Conservation (phyloP, 2,797 vertebrate genomes). For the Lacerta viridis region DNA sequence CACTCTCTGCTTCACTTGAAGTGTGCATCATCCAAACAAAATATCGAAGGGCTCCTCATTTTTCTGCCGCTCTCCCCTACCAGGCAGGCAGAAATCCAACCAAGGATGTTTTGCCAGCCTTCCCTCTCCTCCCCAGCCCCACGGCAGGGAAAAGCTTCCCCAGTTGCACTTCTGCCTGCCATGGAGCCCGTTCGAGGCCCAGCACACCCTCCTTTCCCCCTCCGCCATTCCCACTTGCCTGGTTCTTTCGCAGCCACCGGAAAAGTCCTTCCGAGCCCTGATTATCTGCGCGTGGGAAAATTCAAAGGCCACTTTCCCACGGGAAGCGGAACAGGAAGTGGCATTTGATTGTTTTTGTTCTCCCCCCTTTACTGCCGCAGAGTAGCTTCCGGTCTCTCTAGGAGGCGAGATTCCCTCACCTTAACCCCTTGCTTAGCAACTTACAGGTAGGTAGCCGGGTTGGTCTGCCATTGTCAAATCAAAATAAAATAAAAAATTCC, state of each 20-base stretch:
- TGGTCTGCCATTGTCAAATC: too few species aligned
- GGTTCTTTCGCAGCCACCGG: background rate
- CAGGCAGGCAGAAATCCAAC: background rate
- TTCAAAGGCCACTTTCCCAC: slow-evolving; percentile 40
- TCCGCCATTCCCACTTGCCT: background rate
- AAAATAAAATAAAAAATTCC: too few species aligned
- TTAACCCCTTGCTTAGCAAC: background rate
- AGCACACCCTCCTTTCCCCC: too few species aligned
- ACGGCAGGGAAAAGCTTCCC: background rate
- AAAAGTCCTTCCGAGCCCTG: background rate
- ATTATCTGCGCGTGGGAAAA: slow-evolving; percentile 16
- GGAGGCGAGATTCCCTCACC: background rate
- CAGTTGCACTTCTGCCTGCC: slow-evolving; percentile 1
- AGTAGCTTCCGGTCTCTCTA: background rate
- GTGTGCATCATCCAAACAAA: background rate
- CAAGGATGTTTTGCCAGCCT: too few species aligned
- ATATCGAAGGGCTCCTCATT: background rate
- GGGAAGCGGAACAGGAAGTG: slow-evolving; percentile 7
- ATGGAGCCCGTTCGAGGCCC: background rate
- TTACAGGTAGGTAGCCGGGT: too few species aligned
- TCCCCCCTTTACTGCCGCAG: background rate
- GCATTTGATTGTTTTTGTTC: too few species aligned
- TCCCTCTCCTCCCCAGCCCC: background rate
- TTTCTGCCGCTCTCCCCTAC: too few species aligned
- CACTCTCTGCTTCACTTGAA: background rate